phyloP scores from a whole-genome alignment of 2,888 invertebrate genomes.

The Agrotis ipsilon region DNA sequence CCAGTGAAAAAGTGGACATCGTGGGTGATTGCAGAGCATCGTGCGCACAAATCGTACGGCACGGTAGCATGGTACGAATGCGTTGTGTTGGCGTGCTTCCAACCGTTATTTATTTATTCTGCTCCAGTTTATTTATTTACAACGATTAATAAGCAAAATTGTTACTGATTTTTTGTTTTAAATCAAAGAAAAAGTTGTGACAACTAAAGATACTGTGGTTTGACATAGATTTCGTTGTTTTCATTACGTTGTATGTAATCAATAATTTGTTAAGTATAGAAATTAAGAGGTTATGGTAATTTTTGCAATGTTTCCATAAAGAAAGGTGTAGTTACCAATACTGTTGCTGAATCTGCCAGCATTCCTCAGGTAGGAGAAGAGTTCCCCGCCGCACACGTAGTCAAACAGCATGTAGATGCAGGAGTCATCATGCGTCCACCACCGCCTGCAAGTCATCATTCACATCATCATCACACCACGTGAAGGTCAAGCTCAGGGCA shows the following conservation, averaged over 20 bases:
- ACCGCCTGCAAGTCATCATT: constrained; percentile 92
- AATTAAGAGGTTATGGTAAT: constrained; percentile 5
- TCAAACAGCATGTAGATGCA: constrained; percentile 99
- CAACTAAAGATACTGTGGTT: constrained; percentile 37
- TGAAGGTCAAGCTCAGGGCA: constrained; percentile 30
- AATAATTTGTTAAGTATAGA: neutral
- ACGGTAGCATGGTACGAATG: constrained; percentile 53
- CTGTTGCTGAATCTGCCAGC: constrained; percentile 97
- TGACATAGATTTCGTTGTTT: constrained; percentile 12
- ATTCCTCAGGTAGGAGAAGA: constrained; percentile 98
- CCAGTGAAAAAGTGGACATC: constrained; percentile 65
- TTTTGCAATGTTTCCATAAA: neutral
- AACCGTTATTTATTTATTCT: constrained; percentile 80
- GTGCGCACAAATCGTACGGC: constrained; percentile 70
- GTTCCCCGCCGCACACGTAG: constrained; percentile 98
- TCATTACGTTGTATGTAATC: constrained; percentile 4
- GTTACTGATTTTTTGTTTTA: constrained; percentile 67
- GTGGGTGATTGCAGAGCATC: constrained; percentile 68
- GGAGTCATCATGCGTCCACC: constrained; percentile 97
- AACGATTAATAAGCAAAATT: constrained; percentile 68
- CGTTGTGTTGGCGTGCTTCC: constrained; percentile 76
- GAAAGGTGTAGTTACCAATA: constrained; percentile 90
- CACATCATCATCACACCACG: constrained; percentile 24
- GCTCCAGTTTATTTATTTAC: constrained; percentile 81
- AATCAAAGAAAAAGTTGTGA: constrained; percentile 63